phyloP scores from a whole-genome alignment of 2,888 invertebrate genomes.

The Hyposoter dolosus region DNA sequence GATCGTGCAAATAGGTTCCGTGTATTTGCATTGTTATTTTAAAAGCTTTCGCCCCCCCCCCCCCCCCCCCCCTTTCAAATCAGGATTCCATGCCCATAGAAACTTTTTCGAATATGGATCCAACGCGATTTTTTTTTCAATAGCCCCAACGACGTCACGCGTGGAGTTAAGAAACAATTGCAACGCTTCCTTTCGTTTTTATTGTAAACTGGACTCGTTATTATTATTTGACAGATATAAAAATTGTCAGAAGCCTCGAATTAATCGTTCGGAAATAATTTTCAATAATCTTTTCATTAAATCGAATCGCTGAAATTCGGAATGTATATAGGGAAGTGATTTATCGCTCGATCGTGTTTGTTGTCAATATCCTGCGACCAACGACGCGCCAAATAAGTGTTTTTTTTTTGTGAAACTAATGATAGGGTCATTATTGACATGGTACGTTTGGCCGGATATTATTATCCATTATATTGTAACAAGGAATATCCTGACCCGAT shows the following conservation, averaged over 20 bases:
- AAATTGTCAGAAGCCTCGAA: too few species aligned
- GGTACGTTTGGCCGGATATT: slow-evolving; percentile 24
- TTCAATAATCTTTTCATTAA: too few species aligned
- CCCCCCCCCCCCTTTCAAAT: background rate
- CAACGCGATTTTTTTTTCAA: background rate
- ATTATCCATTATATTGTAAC: slow-evolving; percentile 6
- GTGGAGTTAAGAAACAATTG: background rate
- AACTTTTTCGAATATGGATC: background rate
- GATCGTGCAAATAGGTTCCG: background rate
- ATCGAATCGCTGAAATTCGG: too few species aligned
- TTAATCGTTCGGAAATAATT: too few species aligned
- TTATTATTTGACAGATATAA: too few species aligned
- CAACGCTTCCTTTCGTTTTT: too few species aligned
- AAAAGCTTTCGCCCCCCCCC: background rate
- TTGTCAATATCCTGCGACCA: too few species aligned
- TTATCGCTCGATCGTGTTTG: too few species aligned
- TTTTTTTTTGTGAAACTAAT: background rate
- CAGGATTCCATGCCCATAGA: background rate
- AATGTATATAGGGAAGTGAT: too few species aligned
- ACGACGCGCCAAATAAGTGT: background rate
- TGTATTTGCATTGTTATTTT: slow-evolving; percentile 3
- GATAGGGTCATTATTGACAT: slow-evolving; percentile 1
- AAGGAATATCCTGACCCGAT: slow-evolving; percentile 1
- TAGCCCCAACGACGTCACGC: too few species aligned
- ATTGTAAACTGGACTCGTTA: too few species aligned